Conservation (phyloP, 1,140 invertebrate genomes). For the Eueides isabella region DNA sequence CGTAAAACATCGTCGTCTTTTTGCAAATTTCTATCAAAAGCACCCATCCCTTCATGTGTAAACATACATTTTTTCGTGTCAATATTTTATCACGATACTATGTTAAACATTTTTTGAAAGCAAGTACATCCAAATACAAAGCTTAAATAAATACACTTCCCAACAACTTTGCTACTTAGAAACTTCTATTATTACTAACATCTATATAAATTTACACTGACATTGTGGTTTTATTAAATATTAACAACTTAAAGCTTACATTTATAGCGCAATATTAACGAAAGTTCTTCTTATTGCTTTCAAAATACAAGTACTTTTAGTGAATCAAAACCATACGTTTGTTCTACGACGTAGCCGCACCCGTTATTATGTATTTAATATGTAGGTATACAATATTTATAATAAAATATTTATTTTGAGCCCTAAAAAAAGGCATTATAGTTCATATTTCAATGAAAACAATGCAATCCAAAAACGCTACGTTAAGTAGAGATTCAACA, state of each 20-base stretch:
- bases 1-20: constrained; percentile 6
- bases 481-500: constrained; percentile 16
- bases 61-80: constrained; percentile 3
- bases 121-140: background rate
- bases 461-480: background rate
- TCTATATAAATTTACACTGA: background rate
- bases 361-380: background rate
- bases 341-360: background rate
- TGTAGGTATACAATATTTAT: background rate
- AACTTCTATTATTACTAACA: background rate
- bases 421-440: background rate
- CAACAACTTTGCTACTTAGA: background rate
- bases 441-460: background rate
- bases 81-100: background rate
- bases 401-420: background rate
- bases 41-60: background rate
- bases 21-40: constrained; percentile 10
- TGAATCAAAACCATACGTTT: background rate
- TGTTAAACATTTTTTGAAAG: background rate
- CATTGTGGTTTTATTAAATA: background rate
- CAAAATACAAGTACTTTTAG: background rate
- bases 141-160: background rate
- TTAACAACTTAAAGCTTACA: background rate
- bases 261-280: background rate
- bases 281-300: background rate